These are phyloP conservation scores for Ciona savignyi DNA, from an alignment of 23 tunicate species.

Conservation along the genomic window DNA sequence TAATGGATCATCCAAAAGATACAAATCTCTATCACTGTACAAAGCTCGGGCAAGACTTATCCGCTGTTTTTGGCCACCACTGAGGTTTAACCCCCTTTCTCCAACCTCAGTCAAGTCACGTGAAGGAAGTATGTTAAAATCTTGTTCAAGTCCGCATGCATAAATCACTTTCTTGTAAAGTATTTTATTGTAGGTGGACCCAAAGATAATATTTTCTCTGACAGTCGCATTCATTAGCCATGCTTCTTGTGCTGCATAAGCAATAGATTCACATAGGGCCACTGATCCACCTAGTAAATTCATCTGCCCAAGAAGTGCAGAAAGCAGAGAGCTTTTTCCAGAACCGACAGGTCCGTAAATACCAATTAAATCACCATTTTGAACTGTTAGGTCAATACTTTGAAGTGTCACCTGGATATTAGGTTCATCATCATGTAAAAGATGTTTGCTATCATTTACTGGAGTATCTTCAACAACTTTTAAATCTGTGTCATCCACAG, in stretches of 20 bases:
- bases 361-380: constrained; percentile 52
- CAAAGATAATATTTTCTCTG: constrained; percentile 81
- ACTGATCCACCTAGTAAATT: constrained; percentile 43
- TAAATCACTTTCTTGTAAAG: constrained; percentile 42
- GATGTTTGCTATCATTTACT: background rate
- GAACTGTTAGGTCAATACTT: constrained; percentile 18
- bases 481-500: background rate
- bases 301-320: constrained; percentile 64
- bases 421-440: background rate
- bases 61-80: constrained; percentile 94
- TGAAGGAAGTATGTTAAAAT: constrained; percentile 62
- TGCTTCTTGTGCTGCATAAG: constrained; percentile 80
- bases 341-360: constrained; percentile 67
- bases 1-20: constrained; percentile 83
- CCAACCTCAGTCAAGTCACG: constrained; percentile 91
- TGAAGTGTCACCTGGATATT: background rate
- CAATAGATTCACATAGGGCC: constrained; percentile 47
- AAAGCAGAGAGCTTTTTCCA: constrained; percentile 68
- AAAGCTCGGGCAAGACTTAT: constrained; percentile 84
- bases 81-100: constrained; percentile 80
- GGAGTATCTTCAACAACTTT: background rate
- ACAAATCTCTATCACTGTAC: constrained; percentile 71
- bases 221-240: constrained; percentile 90
- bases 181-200: constrained; percentile 27
- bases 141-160: constrained; percentile 48